Base-by-base conservation (phyloP, 1,140 invertebrate genomes). In the Hydropsyche tenuis region DNA sequence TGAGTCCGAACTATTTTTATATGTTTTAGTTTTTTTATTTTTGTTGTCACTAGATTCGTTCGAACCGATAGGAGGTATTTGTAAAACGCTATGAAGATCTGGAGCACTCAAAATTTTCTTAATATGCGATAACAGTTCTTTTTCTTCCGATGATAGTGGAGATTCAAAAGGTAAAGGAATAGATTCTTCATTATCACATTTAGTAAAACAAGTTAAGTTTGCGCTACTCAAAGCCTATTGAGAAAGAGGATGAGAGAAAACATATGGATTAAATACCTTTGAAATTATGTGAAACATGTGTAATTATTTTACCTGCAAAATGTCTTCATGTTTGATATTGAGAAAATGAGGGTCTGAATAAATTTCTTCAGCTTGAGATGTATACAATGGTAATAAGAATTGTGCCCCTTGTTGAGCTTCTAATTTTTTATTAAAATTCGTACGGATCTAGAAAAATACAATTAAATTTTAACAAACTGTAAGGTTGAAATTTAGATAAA, bases 331-430 rank as follows among this genome's bases (percentile, higher is more conserved):
- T 69, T 69, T 51, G 9, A 69, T 69, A 16, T 20, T 65, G 6
- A 65, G 0, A 46, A 42, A 56, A 25, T 56, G 23, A 42, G 45
- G 23, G 25, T 56, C 51, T 7, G 11, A n/a, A 20, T 45, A 70
- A 18, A 43, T 20, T 56, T 70, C 68, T 60, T 70, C 68, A 1
- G 68, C 4, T n/a, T 66, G 63, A 56, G 23, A 56, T 42, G 68
- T 56, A 42, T 56, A 70, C 7, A 70, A 46, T 2, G 68, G 68
- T 37, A 70, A 37, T 56, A 70, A 70, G 56, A 70, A 70, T 60
- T 56, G 46, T 56, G 42, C 68, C 46, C 25, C 56, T 70, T 70
- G 68, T 60, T 56, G 68, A 18, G 68, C 20, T 37, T 70, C 68
- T 20, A 70, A 23, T 60, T 53, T 27, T 12, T 69, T 2, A 22